Percentiles rank a stretch among this genome's conserved stretches.
Evolutionary conservation across 2,113 vertebrate genomes (phyloP).

Genomic region (Archocentrus centrarchus): DNA sequence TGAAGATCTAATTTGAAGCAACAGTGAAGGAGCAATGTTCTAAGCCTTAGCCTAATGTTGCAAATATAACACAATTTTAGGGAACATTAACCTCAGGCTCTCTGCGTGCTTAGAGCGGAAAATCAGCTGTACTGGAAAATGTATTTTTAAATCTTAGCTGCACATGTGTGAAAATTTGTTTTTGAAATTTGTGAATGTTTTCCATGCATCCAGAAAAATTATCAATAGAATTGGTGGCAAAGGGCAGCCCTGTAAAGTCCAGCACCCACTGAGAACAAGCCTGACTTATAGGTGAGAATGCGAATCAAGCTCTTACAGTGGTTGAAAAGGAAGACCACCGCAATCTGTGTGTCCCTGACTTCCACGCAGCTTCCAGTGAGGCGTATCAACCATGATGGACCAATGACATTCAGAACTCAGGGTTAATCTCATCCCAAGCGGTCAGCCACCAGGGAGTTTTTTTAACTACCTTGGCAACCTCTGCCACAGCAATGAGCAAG

Average conservation of each 20-base stretch:
- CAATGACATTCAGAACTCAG: not conserved
- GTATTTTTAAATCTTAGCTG: not conserved
- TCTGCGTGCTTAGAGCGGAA: not conserved
- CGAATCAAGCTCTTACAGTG: not conserved
- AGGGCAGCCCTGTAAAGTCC: not conserved
- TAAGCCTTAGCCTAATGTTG: not conserved
- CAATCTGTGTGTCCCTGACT: not conserved
- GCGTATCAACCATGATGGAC: not conserved
- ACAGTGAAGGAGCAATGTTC: not conserved
- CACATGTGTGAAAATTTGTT: not conserved
- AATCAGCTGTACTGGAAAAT: not conserved
- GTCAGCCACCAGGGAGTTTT: not conserved
- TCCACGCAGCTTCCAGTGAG: not conserved
- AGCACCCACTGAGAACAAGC: not conserved
- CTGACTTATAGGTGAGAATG: not conserved
- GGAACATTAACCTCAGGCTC: slow-evolving; percentile 1
- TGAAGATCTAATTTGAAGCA: not conserved
- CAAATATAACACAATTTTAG: slow-evolving; percentile 24
- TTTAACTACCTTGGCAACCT: not conserved
- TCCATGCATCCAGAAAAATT: not conserved
- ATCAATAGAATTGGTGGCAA: not conserved
- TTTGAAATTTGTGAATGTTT: not conserved
- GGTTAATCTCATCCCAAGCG: not conserved
- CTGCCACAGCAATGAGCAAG: not conserved
- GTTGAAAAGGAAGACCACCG: not conserved